These are phyloP conservation scores for Prunella fulvescens DNA, from an alignment of 2,113 vertebrate genomes.

Conservation along the genomic window DNA sequence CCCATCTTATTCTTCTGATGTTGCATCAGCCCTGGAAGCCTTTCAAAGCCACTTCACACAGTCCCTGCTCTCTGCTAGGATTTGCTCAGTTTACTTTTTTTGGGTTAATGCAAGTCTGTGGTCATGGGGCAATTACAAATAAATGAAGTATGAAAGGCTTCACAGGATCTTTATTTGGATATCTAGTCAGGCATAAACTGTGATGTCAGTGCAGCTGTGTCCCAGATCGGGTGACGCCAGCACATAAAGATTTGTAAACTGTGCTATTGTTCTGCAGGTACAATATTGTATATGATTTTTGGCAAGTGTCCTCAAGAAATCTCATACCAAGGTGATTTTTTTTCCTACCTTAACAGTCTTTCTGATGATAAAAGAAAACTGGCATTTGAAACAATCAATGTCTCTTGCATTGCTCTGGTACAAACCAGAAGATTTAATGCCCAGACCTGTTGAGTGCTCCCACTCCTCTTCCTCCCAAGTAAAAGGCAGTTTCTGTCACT, in stretches of 20 bases:
- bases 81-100: background rate
- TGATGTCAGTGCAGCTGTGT: background rate
- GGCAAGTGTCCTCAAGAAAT: background rate
- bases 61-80: background rate
- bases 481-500: background rate
- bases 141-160: constrained; percentile 17
- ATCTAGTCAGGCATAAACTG: constrained; percentile 14
- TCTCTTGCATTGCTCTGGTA: background rate
- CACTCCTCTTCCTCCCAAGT: background rate
- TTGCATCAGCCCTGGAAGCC: background rate
- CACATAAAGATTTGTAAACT: background rate
- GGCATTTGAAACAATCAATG: background rate
- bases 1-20: background rate
- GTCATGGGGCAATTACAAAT: background rate
- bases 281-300: background rate
- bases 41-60: background rate
- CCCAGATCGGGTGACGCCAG: background rate
- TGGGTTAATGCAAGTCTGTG: background rate
- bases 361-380: background rate
- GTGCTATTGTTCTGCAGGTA: background rate
- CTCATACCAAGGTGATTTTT: background rate
- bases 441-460: background rate
- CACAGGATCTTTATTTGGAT: background rate
- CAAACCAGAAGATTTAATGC: background rate
- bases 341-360: background rate